These are phyloP conservation scores for Porites lutea DNA, from an alignment of 64 coral and sea anemone species.

Conservation along the genomic window DNA sequence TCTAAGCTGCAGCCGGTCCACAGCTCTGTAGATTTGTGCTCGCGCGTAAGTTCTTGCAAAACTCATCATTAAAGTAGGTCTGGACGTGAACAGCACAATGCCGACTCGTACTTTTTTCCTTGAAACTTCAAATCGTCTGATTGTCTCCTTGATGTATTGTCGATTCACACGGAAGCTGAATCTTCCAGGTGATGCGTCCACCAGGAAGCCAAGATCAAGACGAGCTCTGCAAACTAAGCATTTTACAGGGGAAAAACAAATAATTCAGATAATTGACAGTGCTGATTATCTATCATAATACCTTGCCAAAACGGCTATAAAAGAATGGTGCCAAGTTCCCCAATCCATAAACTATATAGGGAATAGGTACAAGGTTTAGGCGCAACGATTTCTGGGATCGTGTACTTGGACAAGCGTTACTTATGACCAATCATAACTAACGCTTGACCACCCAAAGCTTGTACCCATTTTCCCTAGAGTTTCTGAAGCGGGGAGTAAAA, in stretches of 20 bases:
- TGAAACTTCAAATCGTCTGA: slow-evolving; percentile 49
- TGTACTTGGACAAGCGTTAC: too few species aligned
- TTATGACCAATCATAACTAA: too few species aligned
- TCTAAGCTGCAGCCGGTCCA: slow-evolving; percentile 14
- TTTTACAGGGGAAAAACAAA: not conserved
- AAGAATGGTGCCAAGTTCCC: too few species aligned
- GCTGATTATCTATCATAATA: not conserved
- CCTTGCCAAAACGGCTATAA: too few species aligned
- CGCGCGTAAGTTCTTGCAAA: slow-evolving; percentile 31
- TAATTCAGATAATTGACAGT: not conserved
- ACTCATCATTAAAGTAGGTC: not conserved
- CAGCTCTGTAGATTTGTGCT: not conserved
- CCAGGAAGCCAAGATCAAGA: slow-evolving; percentile 65
- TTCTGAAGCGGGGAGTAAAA: not conserved
- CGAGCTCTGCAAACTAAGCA: slow-evolving; percentile 57
- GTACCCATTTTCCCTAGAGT: too few species aligned
- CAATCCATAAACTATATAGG: too few species aligned
- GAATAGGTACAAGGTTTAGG: too few species aligned
- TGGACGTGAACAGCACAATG: slow-evolving; percentile 46
- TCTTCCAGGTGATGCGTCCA: slow-evolving; percentile 49
- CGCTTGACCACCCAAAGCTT: too few species aligned
- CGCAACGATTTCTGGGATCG: too few species aligned
- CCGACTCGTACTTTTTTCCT: slow-evolving; percentile 19
- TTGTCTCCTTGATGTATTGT: slow-evolving; percentile 30
- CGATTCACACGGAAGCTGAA: not conserved